A percentile compares a stretch with the other conserved stretches of the same genome.
Conservation (phyloP, 2,113 vertebrate genomes). For the Mus spicilegus region DNA sequence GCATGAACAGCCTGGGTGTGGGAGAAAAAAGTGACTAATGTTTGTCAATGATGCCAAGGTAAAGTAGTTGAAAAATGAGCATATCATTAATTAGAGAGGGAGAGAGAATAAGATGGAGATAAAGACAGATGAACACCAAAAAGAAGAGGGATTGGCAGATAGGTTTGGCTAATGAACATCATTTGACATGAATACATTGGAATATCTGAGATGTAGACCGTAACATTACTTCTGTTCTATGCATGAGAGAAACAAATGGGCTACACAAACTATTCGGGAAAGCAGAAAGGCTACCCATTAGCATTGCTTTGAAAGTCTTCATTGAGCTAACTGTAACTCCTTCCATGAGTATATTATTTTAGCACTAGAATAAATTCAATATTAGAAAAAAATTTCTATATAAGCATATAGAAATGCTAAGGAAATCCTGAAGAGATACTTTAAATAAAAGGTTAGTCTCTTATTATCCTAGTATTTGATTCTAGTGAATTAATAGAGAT, state of each 20-base stretch:
- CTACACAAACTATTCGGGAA: background rate
- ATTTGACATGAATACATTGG: background rate
- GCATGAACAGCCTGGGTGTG: slow-evolving; percentile 80
- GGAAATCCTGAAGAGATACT: background rate
- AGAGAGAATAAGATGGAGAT: background rate
- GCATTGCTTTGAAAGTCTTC: background rate
- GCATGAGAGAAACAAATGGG: background rate
- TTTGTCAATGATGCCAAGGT: slow-evolving; percentile 77
- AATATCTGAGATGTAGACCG: background rate
- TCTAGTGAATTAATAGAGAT: background rate
- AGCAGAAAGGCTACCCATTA: background rate
- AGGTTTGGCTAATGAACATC: background rate
- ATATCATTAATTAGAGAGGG: background rate
- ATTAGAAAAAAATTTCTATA: background rate
- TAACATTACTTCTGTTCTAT: background rate
- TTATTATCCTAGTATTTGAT: background rate
- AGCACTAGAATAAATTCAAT: background rate
- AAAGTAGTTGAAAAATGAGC: slow-evolving; percentile 69
- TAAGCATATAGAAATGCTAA: background rate
- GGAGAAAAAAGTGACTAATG: slow-evolving; percentile 70
- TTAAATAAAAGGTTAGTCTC: slow-evolving; percentile 4
- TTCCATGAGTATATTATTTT: background rate
- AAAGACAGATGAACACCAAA: slow-evolving; percentile 32
- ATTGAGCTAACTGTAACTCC: background rate
- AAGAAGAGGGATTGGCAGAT: background rate